Base-by-base conservation (phyloP, 2,113 vertebrate species). In the Rynchops niger region DNA sequence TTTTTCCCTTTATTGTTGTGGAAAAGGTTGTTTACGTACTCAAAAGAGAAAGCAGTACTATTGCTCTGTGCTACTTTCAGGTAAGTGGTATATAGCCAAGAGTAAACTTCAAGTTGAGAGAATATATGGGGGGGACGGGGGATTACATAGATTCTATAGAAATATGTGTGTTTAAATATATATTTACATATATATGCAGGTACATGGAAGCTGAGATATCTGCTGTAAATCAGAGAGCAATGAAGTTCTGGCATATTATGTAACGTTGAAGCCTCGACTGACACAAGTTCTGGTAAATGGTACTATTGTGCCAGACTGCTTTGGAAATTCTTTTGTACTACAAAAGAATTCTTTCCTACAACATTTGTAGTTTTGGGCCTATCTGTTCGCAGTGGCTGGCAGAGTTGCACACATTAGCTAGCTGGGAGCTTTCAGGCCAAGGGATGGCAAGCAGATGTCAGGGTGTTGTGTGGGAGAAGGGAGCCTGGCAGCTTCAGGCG, bases 81-180 rank as follows among this genome's bases (percentile, higher is more conserved):
- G 21, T 5, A 6, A 73, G 6, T 13, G 8, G 3, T 23, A 34
- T 3, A 17, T 2, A 38, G 32, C 15, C 50, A 62, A 52, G 26
- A 49, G 52, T 9, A 27, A 61, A 26, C 16, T 9, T n/a, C 16
- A 42, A 34, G 29, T 10, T 61, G 19, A 34, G 9, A 70, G 12
- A 25, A 42, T 26, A 77, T 3, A 1, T 4, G 0, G 9, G 47
- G 20, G 42, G n/a, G 9, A 8, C 7, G 52, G 6, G 29, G 11
- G 9, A 19, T 34, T 38, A 5, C 40, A n/a, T 0, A 32, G n/a
- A 22, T 58, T 4, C 15, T 15, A 38, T 10, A 1, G 4, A 26
- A 32, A 30, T 14, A 9, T 12, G 6, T 23, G 20, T 25, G 9
- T 43, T 9, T 3, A 9, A 47, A 45, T 36, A 62, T 8, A 11